These are phyloP conservation scores for Drosophila acutilabella DNA, from an alignment of 2,888 invertebrate genomes.

Conservation along the genomic window DNA sequence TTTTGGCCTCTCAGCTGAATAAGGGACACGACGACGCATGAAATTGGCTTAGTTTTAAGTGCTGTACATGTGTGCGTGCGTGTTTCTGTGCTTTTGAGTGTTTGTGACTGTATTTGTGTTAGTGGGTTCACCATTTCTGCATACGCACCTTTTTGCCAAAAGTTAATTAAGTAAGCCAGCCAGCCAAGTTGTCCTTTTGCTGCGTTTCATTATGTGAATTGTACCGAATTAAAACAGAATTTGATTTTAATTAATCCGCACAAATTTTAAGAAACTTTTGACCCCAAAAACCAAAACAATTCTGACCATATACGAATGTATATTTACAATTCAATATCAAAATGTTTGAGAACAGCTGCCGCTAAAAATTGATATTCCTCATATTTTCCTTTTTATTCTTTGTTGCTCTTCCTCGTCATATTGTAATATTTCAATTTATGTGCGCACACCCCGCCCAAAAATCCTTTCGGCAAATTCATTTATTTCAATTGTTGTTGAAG, in stretches of 20 bases:
- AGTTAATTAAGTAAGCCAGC: slow-evolving; percentile 48
- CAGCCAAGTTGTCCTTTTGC: slow-evolving; percentile 15
- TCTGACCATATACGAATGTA: not conserved
- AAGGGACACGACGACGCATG: slow-evolving; percentile 57
- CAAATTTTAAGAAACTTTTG: not conserved
- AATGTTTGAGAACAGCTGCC: slow-evolving; percentile 21
- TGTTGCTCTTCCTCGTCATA: slow-evolving; percentile 4
- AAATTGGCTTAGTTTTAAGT: slow-evolving; percentile 74
- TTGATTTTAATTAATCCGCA: slow-evolving; percentile 43
- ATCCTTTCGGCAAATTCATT: slow-evolving; percentile 77
- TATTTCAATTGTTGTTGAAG: slow-evolving; percentile 76
- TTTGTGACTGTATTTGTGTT: slow-evolving; percentile 15
- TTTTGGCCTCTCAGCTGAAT: slow-evolving; percentile 30
- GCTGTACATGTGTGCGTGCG: slow-evolving; percentile 15
- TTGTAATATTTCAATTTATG: slow-evolving; percentile 62
- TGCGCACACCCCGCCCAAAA: slow-evolving; percentile 44
- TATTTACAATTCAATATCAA: slow-evolving; percentile 28
- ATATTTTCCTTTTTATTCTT: not conserved
- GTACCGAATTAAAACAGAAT: slow-evolving; percentile 23
- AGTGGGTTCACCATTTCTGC: slow-evolving; percentile 22
- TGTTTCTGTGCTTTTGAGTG: slow-evolving; percentile 1
- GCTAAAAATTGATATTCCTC: slow-evolving; percentile 21
- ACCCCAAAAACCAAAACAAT: not conserved
- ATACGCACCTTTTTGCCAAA: slow-evolving; percentile 40
- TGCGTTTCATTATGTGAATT: slow-evolving; percentile 8